phyloP scores from a whole-genome alignment of 2,113 vertebrate genomes.

The Triplophysa rosa region DNA sequence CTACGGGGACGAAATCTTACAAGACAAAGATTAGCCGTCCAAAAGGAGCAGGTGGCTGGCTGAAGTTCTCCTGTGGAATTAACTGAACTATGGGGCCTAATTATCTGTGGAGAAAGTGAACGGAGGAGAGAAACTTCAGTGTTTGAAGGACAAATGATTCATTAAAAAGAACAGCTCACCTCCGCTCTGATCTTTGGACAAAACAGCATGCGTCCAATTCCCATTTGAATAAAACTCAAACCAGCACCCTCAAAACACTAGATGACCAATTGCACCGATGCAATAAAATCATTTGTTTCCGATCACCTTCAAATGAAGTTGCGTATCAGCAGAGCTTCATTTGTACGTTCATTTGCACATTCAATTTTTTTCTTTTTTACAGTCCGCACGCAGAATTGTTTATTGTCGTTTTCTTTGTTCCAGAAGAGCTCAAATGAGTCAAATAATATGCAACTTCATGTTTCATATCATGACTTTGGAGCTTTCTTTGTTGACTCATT shows the following conservation, averaged over 20 bases:
- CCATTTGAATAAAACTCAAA: constrained; percentile 62
- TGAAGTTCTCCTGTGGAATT: constrained; percentile 60
- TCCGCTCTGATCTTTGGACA: constrained; percentile 70
- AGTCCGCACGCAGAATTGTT: background rate
- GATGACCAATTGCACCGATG: constrained; percentile 30
- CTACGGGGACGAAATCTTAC: constrained; percentile 70
- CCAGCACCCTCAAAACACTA: constrained; percentile 58
- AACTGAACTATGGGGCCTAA: constrained; percentile 72
- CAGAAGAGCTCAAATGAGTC: too few relatives aligned
- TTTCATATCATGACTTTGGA: too few relatives aligned
- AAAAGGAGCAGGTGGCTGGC: constrained; percentile 70
- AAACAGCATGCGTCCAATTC: constrained; percentile 58
- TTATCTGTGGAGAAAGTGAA: constrained; percentile 68
- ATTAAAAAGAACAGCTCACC: constrained; percentile 78
- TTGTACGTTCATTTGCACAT: background rate
- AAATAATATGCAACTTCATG: too few relatives aligned
- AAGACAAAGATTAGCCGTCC: constrained; percentile 76
- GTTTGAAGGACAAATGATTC: constrained; percentile 79
- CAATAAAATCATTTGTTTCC: background rate
- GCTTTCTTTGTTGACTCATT: too few relatives aligned
- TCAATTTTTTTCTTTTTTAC: background rate
- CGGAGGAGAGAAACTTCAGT: constrained; percentile 64
- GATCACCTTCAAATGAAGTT: constrained; percentile 26
- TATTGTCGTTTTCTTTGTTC: too few relatives aligned
- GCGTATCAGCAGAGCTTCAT: background rate